Evolutionary conservation across 2,888 invertebrate genomes (phyloP), one percentile per base, ranked within the genome.

Genomic region (Synanthedon vespiformis): DNA sequence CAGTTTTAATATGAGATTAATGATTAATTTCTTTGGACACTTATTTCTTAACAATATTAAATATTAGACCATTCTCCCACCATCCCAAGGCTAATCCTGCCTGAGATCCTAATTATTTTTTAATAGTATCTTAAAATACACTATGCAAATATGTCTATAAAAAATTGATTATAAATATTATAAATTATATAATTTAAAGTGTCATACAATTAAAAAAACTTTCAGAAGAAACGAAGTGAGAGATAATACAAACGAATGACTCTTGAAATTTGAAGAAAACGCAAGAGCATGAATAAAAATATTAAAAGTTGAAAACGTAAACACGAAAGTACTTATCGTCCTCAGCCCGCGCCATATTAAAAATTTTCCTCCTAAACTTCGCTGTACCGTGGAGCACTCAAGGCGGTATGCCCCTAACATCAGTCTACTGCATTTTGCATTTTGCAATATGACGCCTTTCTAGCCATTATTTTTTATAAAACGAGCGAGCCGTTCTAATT

Each of bases 401-500:
- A 59, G 61, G 59, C 58, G 55, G 55, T 40, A 53, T 52, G 57
- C 59, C 53, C 34, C 61, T 62, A 55, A 58, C 61, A 58, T 60
- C 58, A 58, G 64, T 65, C 65, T 65, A 66, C 61, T 70, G 70
- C 68, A 65, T 69, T 72, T 74, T 72, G 70, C 69, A 72, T 72
- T 60, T 52, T 58, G 66, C 66, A 60, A 61, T 56, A 58, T 61
- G 59, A 59, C 60, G 56, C 53, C 58, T 13, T 18, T 56, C 51
- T 52, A 27, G 55, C 63, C 61, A 63, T 66, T 61, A 62, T 62
- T 59, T 60, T 64, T 70, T 71, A 71, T 70, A 63, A 68, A 66
- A 68, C 63, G 64, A 57, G 63, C 57, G 62, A 60, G 58, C 56
- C 58, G 63, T 66, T 70, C 73, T 70, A 49, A 64, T 68, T 69